phyloP scores from a whole-genome alignment of 2,888 invertebrate genomes.

The Apotomis capreana region DNA sequence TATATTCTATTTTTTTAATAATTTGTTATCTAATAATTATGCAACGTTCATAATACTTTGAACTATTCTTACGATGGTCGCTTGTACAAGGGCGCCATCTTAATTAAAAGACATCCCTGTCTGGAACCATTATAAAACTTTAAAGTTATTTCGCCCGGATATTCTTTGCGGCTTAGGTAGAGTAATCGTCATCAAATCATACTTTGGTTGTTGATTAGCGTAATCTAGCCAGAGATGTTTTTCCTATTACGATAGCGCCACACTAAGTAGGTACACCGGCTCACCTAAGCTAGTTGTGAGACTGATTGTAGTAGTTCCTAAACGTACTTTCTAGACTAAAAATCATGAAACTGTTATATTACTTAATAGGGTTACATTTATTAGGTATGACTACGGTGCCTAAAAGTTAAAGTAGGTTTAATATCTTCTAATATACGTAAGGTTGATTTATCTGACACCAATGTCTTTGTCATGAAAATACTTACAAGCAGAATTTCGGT shows the following conservation, averaged over 20 bases:
- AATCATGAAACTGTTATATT: slow-evolving; percentile 5
- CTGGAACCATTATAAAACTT: no score
- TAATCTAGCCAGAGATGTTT: not conserved
- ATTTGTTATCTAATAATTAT: no score
- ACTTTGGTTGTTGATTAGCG: no score
- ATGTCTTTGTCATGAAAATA: slow-evolving; percentile 1
- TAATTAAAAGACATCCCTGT: no score
- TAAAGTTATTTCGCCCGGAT: no score
- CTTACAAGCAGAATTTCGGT: slow-evolving; percentile 2
- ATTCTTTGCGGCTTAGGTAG: no score
- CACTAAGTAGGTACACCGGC: not conserved
- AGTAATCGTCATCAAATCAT: no score
- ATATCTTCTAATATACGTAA: not conserved
- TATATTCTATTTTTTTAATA: not conserved
- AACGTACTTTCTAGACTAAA: not conserved
- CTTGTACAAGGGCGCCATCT: no score
- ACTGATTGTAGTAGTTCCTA: slow-evolving; percentile 5
- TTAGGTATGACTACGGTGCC: not conserved
- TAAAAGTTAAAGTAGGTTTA: not conserved
- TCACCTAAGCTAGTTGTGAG: not conserved
- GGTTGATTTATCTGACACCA: slow-evolving; percentile 1
- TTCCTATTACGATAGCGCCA: not conserved
- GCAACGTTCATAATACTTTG: no score
- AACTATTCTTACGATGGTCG: no score
- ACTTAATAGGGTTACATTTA: not conserved